These are phyloP conservation scores for Blomia tropicalis DNA, from an alignment of 2,888 invertebrate species.

Conservation along the genomic window DNA sequence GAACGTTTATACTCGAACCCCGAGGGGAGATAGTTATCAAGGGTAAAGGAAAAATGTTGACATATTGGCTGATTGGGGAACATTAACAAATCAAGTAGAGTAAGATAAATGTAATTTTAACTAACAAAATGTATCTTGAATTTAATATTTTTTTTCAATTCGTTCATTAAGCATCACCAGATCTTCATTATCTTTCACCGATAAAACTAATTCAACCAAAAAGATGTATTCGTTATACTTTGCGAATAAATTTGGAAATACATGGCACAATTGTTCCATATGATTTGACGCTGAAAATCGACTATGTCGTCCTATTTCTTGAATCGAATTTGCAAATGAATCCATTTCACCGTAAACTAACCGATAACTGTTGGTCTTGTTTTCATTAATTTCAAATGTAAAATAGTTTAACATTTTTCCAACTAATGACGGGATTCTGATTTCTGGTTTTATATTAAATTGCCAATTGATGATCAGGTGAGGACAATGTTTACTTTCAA, in stretches of 20 bases:
- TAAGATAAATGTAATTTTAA: not conserved
- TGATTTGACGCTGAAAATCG: too few relatives aligned
- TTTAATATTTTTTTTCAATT: not conserved
- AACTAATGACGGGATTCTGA: not conserved
- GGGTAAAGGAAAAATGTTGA: conserved; percentile 30
- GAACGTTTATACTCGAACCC: conserved; percentile 45
- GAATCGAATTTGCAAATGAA: not conserved
- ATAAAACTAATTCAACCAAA: not conserved
- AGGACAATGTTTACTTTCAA: conserved; percentile 34
- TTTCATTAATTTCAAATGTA: not conserved
- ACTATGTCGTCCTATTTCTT: too few relatives aligned
- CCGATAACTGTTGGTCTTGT: not conserved
- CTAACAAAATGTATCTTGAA: not conserved
- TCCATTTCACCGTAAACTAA: not conserved
- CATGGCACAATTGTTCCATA: too few relatives aligned
- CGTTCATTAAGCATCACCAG: not conserved
- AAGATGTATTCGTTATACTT: not conserved
- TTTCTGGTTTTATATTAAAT: conserved; percentile 21
- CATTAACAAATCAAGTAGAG: too few relatives aligned
- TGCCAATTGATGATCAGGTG: conserved; percentile 28
- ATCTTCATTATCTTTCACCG: not conserved
- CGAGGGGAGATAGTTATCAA: conserved; percentile 27
- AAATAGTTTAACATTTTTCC: not conserved
- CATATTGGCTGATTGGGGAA: conserved; percentile 28
- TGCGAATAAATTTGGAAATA: not conserved